These are phyloP conservation scores for Parazoanthus darwini DNA, from an alignment of 92 coral and sea anemone species.

Conservation along the genomic window DNA sequence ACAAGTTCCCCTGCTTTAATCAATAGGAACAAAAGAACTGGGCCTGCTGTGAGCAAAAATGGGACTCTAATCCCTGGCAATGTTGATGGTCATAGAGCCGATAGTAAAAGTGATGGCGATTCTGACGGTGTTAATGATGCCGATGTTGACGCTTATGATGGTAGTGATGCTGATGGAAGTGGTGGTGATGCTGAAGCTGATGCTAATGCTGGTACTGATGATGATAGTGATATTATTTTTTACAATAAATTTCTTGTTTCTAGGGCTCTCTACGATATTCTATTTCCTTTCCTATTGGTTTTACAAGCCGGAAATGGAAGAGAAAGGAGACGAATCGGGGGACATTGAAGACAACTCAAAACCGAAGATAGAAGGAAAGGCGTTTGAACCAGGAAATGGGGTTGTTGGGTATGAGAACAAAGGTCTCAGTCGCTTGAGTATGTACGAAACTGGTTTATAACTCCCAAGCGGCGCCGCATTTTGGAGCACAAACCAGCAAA, in stretches of 20 bases:
- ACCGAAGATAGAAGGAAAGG: background rate
- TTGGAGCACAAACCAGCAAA: background rate
- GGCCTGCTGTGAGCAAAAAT: too few relatives aligned
- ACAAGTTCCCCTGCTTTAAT: too few relatives aligned
- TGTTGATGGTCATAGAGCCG: too few relatives aligned
- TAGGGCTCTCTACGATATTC: slow-evolving; percentile 11
- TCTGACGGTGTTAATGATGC: too few relatives aligned
- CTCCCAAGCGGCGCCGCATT: background rate
- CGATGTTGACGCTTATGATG: too few relatives aligned
- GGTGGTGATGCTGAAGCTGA: background rate
- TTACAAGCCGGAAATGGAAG: slow-evolving; percentile 17
- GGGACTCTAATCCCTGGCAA: too few relatives aligned
- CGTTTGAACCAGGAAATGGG: background rate
- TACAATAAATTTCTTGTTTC: background rate
- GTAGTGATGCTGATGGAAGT: background rate
- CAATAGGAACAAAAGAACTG: too few relatives aligned
- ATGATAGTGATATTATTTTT: background rate
- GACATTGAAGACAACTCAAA: background rate
- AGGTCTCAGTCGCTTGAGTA: background rate
- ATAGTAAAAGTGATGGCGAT: too few relatives aligned
- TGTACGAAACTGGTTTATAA: slow-evolving; percentile 25
- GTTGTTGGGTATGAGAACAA: background rate
- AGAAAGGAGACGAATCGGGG: background rate
- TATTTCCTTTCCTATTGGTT: slow-evolving; percentile 34
- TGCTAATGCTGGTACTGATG: too few relatives aligned